Percentiles rank a stretch among this genome's conserved stretches.
phyloP scores from a whole-genome alignment of 1,140 invertebrate genomes.

The Dendroctonus valens region DNA sequence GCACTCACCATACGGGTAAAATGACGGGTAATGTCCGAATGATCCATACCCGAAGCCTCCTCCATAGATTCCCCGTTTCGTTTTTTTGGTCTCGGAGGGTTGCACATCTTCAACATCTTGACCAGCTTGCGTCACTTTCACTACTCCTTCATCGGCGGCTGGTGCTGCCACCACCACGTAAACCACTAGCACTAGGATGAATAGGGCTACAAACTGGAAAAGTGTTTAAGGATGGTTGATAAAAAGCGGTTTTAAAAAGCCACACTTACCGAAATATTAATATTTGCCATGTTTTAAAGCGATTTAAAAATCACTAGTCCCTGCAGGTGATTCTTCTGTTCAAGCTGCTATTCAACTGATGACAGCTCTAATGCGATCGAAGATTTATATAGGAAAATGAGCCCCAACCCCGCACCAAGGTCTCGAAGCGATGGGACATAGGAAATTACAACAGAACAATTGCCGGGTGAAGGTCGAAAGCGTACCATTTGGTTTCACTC shows the following conservation, averaged over 20 bases:
- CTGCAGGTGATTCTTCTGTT: neutral
- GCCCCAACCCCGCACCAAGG: conserved; percentile 17
- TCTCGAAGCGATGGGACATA: neutral
- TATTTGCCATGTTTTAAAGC: conserved; percentile 12
- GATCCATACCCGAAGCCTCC: conserved; percentile 37
- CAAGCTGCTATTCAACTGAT: conserved; percentile 10
- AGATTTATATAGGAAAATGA: conserved; percentile 20
- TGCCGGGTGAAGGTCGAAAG: conserved; percentile 21
- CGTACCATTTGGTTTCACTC: neutral
- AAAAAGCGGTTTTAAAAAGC: neutral
- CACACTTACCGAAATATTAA: conserved; percentile 18
- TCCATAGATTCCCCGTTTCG: conserved; percentile 38
- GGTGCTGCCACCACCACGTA: conserved; percentile 6
- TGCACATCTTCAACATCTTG: conserved; percentile 10
- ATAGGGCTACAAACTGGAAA: conserved; percentile 9
- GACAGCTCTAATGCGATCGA: neutral
- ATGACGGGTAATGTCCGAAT: conserved; percentile 18
- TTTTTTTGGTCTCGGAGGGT: conserved; percentile 12
- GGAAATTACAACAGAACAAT: conserved; percentile 24
- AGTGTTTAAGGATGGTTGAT: neutral
- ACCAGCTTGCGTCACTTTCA: conserved; percentile 4
- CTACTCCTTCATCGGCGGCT: conserved; percentile 6
- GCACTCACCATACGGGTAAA: conserved; percentile 25
- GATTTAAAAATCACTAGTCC: neutral
- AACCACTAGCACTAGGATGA: conserved; percentile 6